Conservation (phyloP, 1,140 invertebrate species). For the Vollenhovia emeryi region DNA sequence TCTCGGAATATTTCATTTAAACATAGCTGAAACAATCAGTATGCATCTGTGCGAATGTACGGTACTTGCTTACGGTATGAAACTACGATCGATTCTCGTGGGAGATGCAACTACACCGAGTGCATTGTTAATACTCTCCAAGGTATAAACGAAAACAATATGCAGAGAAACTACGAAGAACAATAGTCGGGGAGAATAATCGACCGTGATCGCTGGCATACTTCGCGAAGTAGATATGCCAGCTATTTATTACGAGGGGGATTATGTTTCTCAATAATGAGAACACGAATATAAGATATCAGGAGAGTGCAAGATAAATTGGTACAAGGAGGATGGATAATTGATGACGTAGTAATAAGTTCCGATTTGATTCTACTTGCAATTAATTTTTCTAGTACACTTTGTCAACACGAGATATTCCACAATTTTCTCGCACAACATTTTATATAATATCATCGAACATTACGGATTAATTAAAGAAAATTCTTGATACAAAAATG, state of each 20-base stretch:
- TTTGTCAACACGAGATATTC: neutral
- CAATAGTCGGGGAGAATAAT: slow-evolving; percentile 51
- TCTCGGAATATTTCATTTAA: slow-evolving; percentile 24
- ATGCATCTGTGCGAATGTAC: slow-evolving; percentile 42
- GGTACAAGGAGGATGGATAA: neutral
- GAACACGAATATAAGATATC: slow-evolving; percentile 39
- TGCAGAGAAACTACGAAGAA: slow-evolving; percentile 51
- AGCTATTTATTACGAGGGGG: slow-evolving; percentile 11
- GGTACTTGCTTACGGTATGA: slow-evolving; percentile 44
- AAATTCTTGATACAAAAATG: neutral
- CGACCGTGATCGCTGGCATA: slow-evolving; percentile 37
- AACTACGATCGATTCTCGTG: slow-evolving; percentile 59
- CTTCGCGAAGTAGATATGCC: slow-evolving; percentile 7
- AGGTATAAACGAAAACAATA: slow-evolving; percentile 59
- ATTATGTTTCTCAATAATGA: slow-evolving; percentile 49
- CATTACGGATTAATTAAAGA: neutral
- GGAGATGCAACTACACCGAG: slow-evolving; percentile 34
- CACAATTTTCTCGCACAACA: neutral
- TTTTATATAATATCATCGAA: neutral
- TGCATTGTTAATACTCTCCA: slow-evolving; percentile 51
- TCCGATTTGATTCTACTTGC: neutral
- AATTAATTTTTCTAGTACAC: neutral
- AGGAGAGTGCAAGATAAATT: slow-evolving; percentile 7
- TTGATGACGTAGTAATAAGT: neutral
- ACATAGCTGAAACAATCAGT: slow-evolving; percentile 54